Evolutionary conservation across 2,113 vertebrate species (phyloP), one percentile per base, ranked within the genome.

Genomic region (Limnothrissa miodon): DNA sequence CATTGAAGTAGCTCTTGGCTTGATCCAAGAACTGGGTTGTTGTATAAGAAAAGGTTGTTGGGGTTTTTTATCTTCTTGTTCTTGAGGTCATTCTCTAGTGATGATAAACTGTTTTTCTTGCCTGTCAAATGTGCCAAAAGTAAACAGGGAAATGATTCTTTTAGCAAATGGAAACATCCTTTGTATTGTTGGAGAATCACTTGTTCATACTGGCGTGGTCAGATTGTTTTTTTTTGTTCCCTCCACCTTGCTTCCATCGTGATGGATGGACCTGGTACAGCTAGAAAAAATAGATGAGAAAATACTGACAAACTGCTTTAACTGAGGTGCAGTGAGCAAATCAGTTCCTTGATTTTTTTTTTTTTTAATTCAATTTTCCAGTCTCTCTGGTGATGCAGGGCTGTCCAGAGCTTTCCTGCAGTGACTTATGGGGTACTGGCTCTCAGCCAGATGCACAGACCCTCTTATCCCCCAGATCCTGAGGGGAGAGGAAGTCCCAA

Each of bases 401-500:
- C 4, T 25, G 39, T 15, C 45, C 9, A 25, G 15, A 23, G 21
- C 39, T 48, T 79, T 39, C 8, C 29, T 39, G 39, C 79, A 56
- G 45, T 81, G 19, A 80, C 39, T 85, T 80, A 81, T 87, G 74
- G 81, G 62, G 7, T 23, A 33, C 33, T 51, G 79, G 39, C 39
- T 78, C 8, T 45, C 25, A 11, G 45, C 48, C 81, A 62, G 25
- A 7, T 5, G 66, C 39, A 46, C 45, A 46, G 70, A 79, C 11
- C 17, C 23, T 36, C 79, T 78, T 62, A 78, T 21, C 29, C 81
- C 29, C 53, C 53, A 83, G 87, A 83, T 48, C 79, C 46, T 11
- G 85, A 48, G 81, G 82, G 91, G 89, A 87, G 84, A 86, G 88
- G 88, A 91, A 83, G 80, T 84, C 36, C 84, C 70, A 45, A 85